Evolutionary conservation across 1,140 invertebrate genomes (phyloP).

Genomic region (Eriosoma lanigerum): DNA sequence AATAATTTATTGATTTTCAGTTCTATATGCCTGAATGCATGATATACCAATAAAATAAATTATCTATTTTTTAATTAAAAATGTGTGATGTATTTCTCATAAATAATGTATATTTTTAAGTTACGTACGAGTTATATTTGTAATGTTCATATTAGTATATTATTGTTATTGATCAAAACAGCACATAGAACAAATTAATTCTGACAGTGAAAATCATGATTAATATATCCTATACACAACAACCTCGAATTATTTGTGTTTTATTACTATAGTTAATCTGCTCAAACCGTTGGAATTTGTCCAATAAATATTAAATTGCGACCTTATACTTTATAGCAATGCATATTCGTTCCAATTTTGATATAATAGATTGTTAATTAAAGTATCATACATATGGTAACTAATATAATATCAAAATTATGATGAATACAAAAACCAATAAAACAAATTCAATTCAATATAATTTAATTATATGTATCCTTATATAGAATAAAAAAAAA

Average conservation of each 20-base stretch:
- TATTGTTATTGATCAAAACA: too few relatives aligned
- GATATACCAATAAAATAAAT: too few relatives aligned
- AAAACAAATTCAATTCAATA: neutral
- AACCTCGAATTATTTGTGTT: neutral
- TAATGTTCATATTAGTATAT: too few relatives aligned
- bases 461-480: neutral
- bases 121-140: too few relatives aligned
- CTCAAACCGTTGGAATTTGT: neutral
- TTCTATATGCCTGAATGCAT: too few relatives aligned
- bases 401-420: neutral
- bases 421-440: neutral
- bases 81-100: too few relatives aligned
- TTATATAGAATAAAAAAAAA: too few relatives aligned
- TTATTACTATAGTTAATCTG: neutral
- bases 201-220: too few relatives aligned
- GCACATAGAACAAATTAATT: too few relatives aligned
- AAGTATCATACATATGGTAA: neutral
- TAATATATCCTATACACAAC: neutral
- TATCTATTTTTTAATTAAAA: too few relatives aligned
- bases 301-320: conserved; percentile 5
- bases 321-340: neutral
- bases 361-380: conserved; percentile 25
- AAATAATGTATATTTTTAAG: too few relatives aligned
- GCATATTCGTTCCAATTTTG: neutral
- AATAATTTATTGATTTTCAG: too few relatives aligned